Base-by-base conservation (phyloP, 2,797 vertebrate species). In the Enteromius treurensis region DNA sequence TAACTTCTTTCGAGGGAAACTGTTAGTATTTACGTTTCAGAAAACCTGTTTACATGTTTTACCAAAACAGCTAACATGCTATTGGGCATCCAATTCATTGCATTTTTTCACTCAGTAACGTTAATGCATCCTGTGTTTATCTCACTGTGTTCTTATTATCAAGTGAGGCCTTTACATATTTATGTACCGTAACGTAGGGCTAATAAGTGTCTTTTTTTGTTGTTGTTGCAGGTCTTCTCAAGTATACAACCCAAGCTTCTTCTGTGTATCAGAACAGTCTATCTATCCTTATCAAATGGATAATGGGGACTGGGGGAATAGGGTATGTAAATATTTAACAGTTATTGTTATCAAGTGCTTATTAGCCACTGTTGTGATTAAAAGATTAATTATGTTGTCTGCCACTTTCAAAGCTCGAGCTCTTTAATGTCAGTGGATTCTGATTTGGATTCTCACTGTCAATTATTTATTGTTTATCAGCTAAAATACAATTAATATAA, bases 291-390 rank as follows among this genome's bases (percentile, higher is more conserved):
- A 80, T 53, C 75, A 82, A 93, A 99, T 99, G 98, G 97, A 99
- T 96, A 98, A 99, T 99, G 98, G 98, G 95, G 97, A 97, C 96
- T 98, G 96, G 97, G 97, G 96, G 91, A 95, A 97, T 96, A 97
- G 96, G 97, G 98, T 99, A 93, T 92, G 93, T 86, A 45, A 15
- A n/a, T 34, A 49, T 78, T 45, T 42, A 58, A 13, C 4, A 37
- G 10, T 70, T 49, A 69, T n/a, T n/a, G 32, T 13, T 32, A 23
- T 21, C 19, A 29, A 76, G 17, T 55, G 13, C 42, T 34, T 45
- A 79, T 53, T 51, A 19, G 45, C 5, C 3, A 15, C 7, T 17
- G 32, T 58, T 60, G n/a, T 58, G 74, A 32, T 32, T 2, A 32
- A 32, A 32, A 1, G 10, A 45, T 45, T 47, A 47, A 47, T 26